Percentiles rank a stretch among this genome's conserved stretches.
phyloP scores from a whole-genome alignment of 2,797 vertebrate species.

The Xenopus petersii region DNA sequence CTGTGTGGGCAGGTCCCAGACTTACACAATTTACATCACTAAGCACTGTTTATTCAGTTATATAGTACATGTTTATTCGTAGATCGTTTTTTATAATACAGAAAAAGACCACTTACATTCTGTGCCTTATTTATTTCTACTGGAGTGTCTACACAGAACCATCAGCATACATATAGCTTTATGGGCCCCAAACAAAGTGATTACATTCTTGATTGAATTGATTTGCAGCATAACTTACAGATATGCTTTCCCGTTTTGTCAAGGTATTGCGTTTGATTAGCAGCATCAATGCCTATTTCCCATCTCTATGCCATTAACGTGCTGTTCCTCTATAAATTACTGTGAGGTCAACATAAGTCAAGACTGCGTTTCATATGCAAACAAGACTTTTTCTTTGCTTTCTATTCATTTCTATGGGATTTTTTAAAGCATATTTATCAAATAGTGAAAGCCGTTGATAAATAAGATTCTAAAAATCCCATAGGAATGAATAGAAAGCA shows the following conservation, averaged over 20 bases:
- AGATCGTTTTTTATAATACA: no score
- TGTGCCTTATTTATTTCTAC: neutral
- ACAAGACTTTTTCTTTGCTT: constrained; percentile 9
- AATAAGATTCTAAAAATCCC: no score
- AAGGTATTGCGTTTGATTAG: constrained; percentile 23
- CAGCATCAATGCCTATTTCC: constrained; percentile 32
- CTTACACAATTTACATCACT: no score
- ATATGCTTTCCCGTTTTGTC: constrained; percentile 9
- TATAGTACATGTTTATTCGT: no score
- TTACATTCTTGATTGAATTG: constrained; percentile 23
- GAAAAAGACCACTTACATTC: neutral
- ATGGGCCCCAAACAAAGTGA: constrained; percentile 11
- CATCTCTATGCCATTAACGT: constrained; percentile 30
- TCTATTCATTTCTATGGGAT: no score
- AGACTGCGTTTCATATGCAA: constrained; percentile 43
- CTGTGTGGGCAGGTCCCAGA: no score
- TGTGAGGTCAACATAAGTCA: constrained; percentile 31
- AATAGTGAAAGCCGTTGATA: no score
- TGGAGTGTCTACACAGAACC: constrained; percentile 6
- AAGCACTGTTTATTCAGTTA: no score
- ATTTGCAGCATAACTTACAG: constrained; percentile 27
- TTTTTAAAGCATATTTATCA: no score
- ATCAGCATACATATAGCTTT: constrained; percentile 10
- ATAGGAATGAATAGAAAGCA: no score
- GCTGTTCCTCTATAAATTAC: constrained; percentile 30